Conservation (phyloP, 2,888 invertebrate genomes). For the Eupeodes luniger region DNA sequence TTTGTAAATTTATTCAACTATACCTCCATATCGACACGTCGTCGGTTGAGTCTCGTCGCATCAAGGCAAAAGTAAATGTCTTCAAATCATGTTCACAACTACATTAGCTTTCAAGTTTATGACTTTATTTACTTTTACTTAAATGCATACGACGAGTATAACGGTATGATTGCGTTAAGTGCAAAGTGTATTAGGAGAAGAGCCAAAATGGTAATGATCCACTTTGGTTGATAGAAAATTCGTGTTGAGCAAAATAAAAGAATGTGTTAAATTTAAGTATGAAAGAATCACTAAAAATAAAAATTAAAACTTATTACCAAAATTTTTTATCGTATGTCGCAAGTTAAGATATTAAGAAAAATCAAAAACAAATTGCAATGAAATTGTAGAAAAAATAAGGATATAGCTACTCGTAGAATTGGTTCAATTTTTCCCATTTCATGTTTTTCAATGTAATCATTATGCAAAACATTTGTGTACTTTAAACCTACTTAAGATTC, state of each 20-base stretch:
- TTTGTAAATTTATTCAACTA: background rate
- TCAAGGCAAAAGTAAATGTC: background rate
- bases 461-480: too few relatives aligned
- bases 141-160: background rate
- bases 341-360: too few relatives aligned
- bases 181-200: background rate
- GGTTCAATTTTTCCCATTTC: too few relatives aligned
- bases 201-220: background rate
- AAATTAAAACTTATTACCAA: too few relatives aligned
- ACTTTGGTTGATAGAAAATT: background rate
- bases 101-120: slow-evolving; percentile 12
- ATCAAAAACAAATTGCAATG: too few relatives aligned
- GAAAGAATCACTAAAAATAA: background rate
- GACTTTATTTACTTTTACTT: background rate
- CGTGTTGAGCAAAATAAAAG: background rate
- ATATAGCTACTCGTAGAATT: too few relatives aligned
- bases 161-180: background rate
- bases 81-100: background rate
- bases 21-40: too few relatives aligned
- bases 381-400: too few relatives aligned
- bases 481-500: too few relatives aligned
- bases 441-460: too few relatives aligned
- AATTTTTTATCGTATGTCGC: too few relatives aligned
- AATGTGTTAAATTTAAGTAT: background rate
- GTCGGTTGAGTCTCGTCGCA: too few relatives aligned